Evolutionary conservation across 2,888 invertebrate species (phyloP), one percentile per base, ranked within the genome.

Genomic region (Melanchra persicariae): DNA sequence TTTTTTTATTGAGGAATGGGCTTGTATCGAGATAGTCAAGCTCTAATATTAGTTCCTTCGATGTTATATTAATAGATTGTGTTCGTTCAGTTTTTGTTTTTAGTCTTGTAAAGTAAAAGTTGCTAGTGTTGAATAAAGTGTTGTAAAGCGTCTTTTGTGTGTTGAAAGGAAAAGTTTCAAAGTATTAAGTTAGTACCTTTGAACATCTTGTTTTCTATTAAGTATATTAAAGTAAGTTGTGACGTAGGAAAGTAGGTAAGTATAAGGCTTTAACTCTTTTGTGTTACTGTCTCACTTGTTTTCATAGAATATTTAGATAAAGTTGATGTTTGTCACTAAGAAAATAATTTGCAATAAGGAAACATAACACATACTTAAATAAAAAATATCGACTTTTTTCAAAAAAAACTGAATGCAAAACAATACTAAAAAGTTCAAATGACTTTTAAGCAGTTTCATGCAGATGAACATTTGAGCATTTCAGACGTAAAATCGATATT

Each of bases 11-110:
- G n/a, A n/a, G n/a, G n/a, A n/a, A n/a, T n/a, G n/a, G n/a, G n/a
- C n/a, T 70, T 70, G 58, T 82, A 80, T 85, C 80, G 74, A 79
- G 82, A 76, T 55, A 69, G 52, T 22, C 37, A 22, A 64, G 37
- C 73, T 79, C 79, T 83, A 79, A 81, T 81, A 81, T 81, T 74
- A 81, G 51, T 67, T 74, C 54, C 74, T 77, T 77, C 55, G 66
- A 57, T 47, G 66, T 47, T 24, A 40, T 79, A 84, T 76, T 84
- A 73, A 74, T 83, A 84, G 57, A 71, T 67, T 58, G 55, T 74
- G 59, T 64, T 37, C 37, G 59, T 45, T 68, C 51, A 37, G 30
- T 58, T 43, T 70, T 71, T 81, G 58, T 57, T 57, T 64, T 72
- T 52, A 22, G 24, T 58, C 12, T 57, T 52, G 22, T 60, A 2